Evolutionary conservation across 2,797 vertebrate genomes (phyloP), one percentile per base, ranked within the genome.

Genomic region (Sebastes dallii): DNA sequence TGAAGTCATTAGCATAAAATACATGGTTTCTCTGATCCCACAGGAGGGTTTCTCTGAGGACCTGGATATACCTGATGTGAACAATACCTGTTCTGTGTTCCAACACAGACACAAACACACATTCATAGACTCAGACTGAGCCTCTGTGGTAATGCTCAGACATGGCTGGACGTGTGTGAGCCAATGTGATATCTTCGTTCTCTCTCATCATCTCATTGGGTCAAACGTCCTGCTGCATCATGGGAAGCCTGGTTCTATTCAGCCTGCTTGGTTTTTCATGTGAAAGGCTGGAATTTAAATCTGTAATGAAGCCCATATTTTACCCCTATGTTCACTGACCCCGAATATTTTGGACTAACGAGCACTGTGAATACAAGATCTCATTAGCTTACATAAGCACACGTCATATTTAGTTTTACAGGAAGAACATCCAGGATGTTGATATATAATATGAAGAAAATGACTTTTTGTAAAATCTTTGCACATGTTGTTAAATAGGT

Each of bases 361-460:
- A 74, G 50, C 24, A n/a, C 60, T 62, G 32, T 69, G 64, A 70
- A 62, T 58, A 58, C 46, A 50, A 8, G 12, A 67, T 66, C 70
- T 79, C 73, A 81, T 86, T 80, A 46, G 42, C 6, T 46, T 46
- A 46, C 42, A 46, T 46, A 46, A 46, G 42, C 42, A 46, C 42
- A 46, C 6, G 16, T 18, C 42, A 46, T 46, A 46, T 46, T 18
- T 46, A 7, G 42, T 46, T 46, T 46, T 46, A 46, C 14, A 46
- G 42, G 42, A 46, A 16, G 13, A 18, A 46, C 13, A 46, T 36
- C 34, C 34, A 36, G 36, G 14, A 46, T 18, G 14, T 46, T 16
- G 14, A 46, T 46, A 46, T 18, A 46, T 7, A 46, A 46, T 46
- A 46, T 46, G 13, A 46, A 46, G 42, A 46, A 18, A 46, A 16